Evolutionary conservation across 2,888 invertebrate species (phyloP).

Genomic region (Drosophila multiciliata): DNA sequence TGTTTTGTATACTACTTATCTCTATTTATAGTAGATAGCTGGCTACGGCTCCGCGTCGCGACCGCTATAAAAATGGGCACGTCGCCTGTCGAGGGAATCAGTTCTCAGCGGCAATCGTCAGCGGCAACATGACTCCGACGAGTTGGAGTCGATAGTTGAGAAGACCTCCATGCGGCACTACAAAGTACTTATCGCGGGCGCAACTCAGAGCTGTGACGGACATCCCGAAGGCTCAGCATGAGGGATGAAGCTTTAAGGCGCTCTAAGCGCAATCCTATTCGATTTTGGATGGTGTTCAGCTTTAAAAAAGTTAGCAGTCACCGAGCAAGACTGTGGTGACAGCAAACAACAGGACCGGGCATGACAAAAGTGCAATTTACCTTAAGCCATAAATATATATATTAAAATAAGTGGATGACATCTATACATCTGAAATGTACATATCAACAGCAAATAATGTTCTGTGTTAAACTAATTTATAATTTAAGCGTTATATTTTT

Average conservation of each 20-base stretch:
- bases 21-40: constrained; percentile 35
- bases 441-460: constrained; percentile 1
- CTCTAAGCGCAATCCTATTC: constrained; percentile 52
- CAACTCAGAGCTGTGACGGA: constrained; percentile 16
- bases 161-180: neutral
- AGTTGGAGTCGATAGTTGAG: neutral
- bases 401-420: neutral
- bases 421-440: neutral
- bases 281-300: constrained; percentile 50
- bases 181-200: neutral
- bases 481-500: neutral
- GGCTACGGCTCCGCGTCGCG: constrained; percentile 28
- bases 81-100: constrained; percentile 45
- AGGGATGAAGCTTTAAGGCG: constrained; percentile 67
- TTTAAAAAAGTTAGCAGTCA: constrained; percentile 44
- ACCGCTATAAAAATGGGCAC: constrained; percentile 59
- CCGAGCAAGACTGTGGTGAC: constrained; percentile 1
- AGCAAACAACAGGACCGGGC: constrained; percentile 61
- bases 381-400: neutral
- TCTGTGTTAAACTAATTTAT: neutral
- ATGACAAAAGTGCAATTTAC: constrained; percentile 71
- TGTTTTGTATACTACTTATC: constrained; percentile 48
- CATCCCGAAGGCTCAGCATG: constrained; percentile 11
- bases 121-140: constrained; percentile 47
- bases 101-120: constrained; percentile 55